phyloP scores from a whole-genome alignment of 2,113 vertebrate species.

The Stictonetta naevosa region DNA sequence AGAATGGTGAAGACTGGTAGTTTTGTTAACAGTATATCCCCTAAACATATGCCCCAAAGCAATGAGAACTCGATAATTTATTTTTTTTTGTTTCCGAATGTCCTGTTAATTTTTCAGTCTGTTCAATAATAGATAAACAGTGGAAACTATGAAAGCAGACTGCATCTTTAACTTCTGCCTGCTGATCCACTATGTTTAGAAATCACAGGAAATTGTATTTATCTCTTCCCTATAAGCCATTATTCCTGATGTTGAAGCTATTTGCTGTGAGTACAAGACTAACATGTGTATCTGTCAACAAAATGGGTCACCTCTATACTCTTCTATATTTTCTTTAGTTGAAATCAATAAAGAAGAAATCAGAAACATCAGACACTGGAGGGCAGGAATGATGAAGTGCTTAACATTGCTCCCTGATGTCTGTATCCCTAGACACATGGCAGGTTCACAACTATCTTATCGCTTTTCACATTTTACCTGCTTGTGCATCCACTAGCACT shows the following conservation, averaged over 20 bases:
- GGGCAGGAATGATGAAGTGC: slow-evolving; percentile 37
- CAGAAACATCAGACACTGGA: slow-evolving; percentile 44
- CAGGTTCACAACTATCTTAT: slow-evolving; percentile 23
- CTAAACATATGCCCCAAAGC: not conserved
- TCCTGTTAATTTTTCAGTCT: not conserved
- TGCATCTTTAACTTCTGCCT: not conserved
- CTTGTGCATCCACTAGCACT: not conserved
- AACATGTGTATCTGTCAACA: slow-evolving; percentile 45
- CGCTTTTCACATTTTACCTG: not conserved
- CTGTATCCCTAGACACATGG: not conserved
- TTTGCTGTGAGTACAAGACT: slow-evolving; percentile 36
- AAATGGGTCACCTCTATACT: slow-evolving; percentile 51
- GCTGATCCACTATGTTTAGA: slow-evolving; percentile 1
- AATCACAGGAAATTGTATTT: slow-evolving; percentile 1
- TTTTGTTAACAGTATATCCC: not conserved
- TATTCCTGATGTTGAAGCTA: slow-evolving; percentile 20
- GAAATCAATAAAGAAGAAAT: slow-evolving; percentile 69
- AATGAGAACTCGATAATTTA: not conserved
- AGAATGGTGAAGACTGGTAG: not conserved
- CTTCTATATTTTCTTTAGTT: slow-evolving; percentile 53
- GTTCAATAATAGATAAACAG: not conserved
- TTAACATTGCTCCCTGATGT: slow-evolving; percentile 31
- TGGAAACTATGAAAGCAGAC: not conserved
- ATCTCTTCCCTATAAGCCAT: slow-evolving; percentile 3
- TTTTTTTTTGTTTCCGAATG: not conserved